Base-by-base conservation (phyloP, 2,888 invertebrate genomes). In the Tetramorium bicarinatum region DNA sequence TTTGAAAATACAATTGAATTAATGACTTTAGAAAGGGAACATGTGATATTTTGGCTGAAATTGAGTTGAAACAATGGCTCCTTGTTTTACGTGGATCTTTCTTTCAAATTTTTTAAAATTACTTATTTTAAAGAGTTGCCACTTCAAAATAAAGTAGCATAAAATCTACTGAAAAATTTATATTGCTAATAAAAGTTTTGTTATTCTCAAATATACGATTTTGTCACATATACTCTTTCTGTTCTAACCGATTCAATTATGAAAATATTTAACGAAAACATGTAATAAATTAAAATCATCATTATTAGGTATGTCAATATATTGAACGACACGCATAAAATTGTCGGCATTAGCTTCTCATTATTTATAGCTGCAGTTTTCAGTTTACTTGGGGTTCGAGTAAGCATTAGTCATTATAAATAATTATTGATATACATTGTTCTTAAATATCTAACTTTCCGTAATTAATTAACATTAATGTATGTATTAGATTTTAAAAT, bases 321-420 rank as follows among this genome's bases (percentile, higher is more conserved):
- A 47, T 34, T 74, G 6, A 59, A 74, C 13, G 56, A 74, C 4
- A 56, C 79, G 21, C 8, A 72, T 7, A 54, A 71, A 0, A 21
- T 72, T 49, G 34, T 79, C 2, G 79, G 56, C 34, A 7, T 79
- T 56, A 72, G 44, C 9, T 72, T 72, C 8, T 34, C 29, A 11
- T 34, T 79, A 7, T 0, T 72, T 0, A 25, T 47, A 3, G 47
- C 1, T n/a, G 18, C 21, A 38, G 0, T 29, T 29, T 56, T 79
- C 21, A 79, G 74, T 56, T 2, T 79, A n/a, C 0, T 72, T 21
- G 79, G 79, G 44, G 8, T 79, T 79, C 79, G 79, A 56, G 79
- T 79, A 59, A 79, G 79, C 6, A 41, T 49, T 47, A 44, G 15
- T 0, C 18, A 49, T 47, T 44, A 34, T 18, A 56, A 41, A 21